Evolutionary conservation across 2,113 vertebrate species (phyloP), one percentile per base, ranked within the genome.

Genomic region (Nibea albiflora): DNA sequence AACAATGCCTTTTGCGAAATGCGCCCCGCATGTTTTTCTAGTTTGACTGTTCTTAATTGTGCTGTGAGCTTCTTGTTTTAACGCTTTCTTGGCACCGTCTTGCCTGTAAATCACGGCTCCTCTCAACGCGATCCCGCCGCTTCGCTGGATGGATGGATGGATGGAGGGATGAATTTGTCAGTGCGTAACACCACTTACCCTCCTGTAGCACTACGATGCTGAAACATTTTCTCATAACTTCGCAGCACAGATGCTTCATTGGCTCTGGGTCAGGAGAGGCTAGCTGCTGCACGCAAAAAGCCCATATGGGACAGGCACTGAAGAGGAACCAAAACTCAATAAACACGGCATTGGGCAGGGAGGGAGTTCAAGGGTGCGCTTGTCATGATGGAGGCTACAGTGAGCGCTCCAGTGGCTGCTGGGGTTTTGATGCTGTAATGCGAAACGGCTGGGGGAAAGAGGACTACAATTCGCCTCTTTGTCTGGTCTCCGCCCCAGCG

Each of bases 341-440:
- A 92, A 90, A 90, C 85, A 91, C 42, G 11, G 75, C 79, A 28
- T 5, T 19, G 80, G 67, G 26, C 53, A 54, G 76, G 76, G 73
- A 17, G 72, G 66, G 80, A 71, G 92, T 93, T 91, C 88, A 92
- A 92, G 93, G 91, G 91, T 83, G 88, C 78, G 81, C 91, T 92
- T 91, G 94, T 94, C 92, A 92, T 86, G 93, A 94, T 84, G 90
- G 93, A 93, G 94, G 90, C 90, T 89, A 88, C 85, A 89, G 90
- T 92, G 91, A 89, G 90, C 85, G 91, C 94, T 95, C 87, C 80
- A 84, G 83, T 94, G 92, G 90, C 88, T 88, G 81, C 92, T 89
- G 90, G 90, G 82, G 91, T 91, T 93, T 93, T 92, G 93, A 94
- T 94, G 91, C 88, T 91, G 93, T 93, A 95, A 95, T 90, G 85